Conservation (phyloP, 2,797 vertebrate genomes). For the Zenarchopterus dispar region DNA sequence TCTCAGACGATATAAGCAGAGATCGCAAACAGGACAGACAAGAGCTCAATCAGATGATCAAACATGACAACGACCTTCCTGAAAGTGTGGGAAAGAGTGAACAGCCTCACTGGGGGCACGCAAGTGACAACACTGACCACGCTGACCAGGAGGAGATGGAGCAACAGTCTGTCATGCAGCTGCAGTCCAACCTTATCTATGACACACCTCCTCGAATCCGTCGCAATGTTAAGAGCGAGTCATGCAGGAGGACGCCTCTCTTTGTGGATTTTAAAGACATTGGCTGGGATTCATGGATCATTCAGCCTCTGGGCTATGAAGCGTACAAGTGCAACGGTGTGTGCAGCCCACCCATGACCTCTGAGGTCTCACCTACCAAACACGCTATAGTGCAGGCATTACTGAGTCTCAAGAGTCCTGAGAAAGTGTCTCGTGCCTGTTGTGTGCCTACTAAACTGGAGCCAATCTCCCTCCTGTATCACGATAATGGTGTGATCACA, state of each 20-base stretch:
- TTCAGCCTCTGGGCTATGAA: slow-evolving; percentile 90
- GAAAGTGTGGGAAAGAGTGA: slow-evolving; percentile 64
- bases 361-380: slow-evolving; percentile 91
- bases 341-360: slow-evolving; percentile 88
- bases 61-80: slow-evolving; percentile 79
- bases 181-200: slow-evolving; percentile 88
- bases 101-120: slow-evolving; percentile 38
- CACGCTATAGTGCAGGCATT: slow-evolving; percentile 93
- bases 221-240: slow-evolving; percentile 88
- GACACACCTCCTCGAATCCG: slow-evolving; percentile 88
- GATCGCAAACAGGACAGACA: slow-evolving; percentile 80
- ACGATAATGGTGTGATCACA: slow-evolving; percentile 90
- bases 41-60: slow-evolving; percentile 85
- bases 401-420: slow-evolving; percentile 88
- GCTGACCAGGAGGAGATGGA: slow-evolving; percentile 72
- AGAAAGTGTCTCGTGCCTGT: slow-evolving; percentile 89
- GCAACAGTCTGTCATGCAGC: slow-evolving; percentile 84
- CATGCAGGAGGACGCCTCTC: slow-evolving; percentile 90
- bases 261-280: slow-evolving; percentile 97
- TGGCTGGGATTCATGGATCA: slow-evolving; percentile 94
- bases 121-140: slow-evolving; percentile 58
- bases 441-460: slow-evolving; percentile 95
- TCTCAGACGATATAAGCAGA: slow-evolving; percentile 89
- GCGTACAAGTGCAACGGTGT: slow-evolving; percentile 91
- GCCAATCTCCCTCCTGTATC: slow-evolving; percentile 94